Conservation (phyloP, 2,888 invertebrate genomes). For the Parascotia fuliginaria region DNA sequence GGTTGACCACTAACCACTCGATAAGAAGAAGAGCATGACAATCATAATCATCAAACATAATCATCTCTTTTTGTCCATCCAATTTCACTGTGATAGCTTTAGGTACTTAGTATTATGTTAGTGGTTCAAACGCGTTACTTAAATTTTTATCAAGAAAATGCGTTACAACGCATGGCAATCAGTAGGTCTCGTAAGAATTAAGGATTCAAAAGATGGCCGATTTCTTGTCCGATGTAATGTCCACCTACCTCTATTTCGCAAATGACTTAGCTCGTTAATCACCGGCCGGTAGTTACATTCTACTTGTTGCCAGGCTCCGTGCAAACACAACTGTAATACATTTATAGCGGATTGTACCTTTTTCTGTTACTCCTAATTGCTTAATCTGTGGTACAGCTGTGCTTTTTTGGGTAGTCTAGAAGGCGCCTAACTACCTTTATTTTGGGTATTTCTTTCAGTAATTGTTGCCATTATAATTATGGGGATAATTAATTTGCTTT, state of each 20-base stretch:
- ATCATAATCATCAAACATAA: background rate
- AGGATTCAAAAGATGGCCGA: constrained; percentile 33
- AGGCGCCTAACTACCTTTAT: background rate
- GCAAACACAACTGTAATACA: constrained; percentile 27
- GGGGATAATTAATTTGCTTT: too few species aligned
- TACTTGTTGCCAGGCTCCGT: constrained; percentile 19
- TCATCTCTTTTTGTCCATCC: background rate
- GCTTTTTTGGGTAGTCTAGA: background rate
- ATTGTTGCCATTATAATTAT: background rate
- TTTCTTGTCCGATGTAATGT: constrained; percentile 43
- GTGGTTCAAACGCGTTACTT: constrained; percentile 8
- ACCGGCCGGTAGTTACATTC: constrained; percentile 20
- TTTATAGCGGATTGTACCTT: constrained; percentile 16
- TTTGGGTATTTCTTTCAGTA: background rate
- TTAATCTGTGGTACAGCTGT: constrained; percentile 9
- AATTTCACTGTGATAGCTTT: background rate
- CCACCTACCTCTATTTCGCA: constrained; percentile 45
- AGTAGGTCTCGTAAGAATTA: too few species aligned
- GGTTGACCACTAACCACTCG: too few species aligned
- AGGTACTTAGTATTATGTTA: background rate
- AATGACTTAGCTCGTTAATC: constrained; percentile 60
- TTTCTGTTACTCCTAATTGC: constrained; percentile 27
- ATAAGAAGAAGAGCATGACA: too few species aligned
- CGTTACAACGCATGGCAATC: background rate
- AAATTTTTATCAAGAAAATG: constrained; percentile 24